Evolutionary conservation across 2,797 vertebrate species (phyloP).

Genomic region (Aeoliscus strigatus): DNA sequence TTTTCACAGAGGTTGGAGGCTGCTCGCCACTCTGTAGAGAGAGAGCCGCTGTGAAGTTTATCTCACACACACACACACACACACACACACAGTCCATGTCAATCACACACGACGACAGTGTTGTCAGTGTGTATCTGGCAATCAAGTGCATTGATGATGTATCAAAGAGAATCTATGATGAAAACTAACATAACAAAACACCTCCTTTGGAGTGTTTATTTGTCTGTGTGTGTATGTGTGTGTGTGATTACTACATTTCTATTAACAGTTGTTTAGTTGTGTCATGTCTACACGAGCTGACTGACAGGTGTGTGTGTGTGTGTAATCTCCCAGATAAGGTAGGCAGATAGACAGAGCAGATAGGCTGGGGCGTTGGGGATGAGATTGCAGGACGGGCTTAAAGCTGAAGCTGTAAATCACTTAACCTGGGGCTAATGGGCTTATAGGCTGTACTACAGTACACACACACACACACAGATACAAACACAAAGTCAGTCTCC

Average conservation of each 20-base stretch:
- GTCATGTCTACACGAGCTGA: constrained; percentile 32
- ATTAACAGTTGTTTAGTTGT: too few species aligned
- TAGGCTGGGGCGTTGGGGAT: constrained; percentile 58
- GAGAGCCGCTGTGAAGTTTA: constrained; percentile 55
- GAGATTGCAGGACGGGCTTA: constrained; percentile 65
- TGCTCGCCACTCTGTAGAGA: constrained; percentile 40
- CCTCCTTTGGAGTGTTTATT: constrained; percentile 44
- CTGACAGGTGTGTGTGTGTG: constrained; percentile 45
- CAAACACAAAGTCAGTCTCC: constrained; percentile 41
- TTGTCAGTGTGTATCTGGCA: constrained; percentile 30
- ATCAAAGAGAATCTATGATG: constrained; percentile 62
- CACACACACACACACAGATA: constrained; percentile 31
- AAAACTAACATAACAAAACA: constrained; percentile 67
- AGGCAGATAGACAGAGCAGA: constrained; percentile 57
- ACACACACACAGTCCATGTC: constrained; percentile 7
- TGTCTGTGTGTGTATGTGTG: neutral
- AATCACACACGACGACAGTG: too few species aligned
- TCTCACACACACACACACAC: constrained; percentile 7
- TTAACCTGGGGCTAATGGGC: constrained; percentile 73
- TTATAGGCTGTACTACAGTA: constrained; percentile 59
- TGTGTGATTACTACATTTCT: neutral
- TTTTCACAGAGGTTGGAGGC: constrained; percentile 59
- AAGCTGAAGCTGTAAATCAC: constrained; percentile 70
- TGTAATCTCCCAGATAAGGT: constrained; percentile 62
- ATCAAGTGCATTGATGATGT: constrained; percentile 54